Conservation (phyloP, 23 tunicate genomes). For the Styela clava region DNA sequence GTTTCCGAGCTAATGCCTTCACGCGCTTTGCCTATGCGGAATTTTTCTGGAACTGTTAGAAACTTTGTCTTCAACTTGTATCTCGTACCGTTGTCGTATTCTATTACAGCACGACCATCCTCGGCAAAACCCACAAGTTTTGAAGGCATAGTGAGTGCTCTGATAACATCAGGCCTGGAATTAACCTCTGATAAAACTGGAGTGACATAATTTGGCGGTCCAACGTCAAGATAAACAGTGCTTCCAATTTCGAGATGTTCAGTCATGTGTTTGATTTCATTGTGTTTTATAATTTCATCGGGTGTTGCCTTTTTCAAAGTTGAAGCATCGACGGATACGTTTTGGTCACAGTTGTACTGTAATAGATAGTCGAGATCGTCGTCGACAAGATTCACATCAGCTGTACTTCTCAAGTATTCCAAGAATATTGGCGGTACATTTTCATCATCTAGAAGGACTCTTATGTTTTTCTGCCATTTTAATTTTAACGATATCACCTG, state of each 20-base stretch:
- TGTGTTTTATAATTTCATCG: slow-evolving; percentile 11
- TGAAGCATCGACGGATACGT: background rate
- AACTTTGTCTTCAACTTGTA: slow-evolving; percentile 1
- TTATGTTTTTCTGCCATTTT: slow-evolving; percentile 13
- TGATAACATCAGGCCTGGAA: background rate
- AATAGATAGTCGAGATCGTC: slow-evolving; percentile 18
- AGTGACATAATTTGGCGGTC: slow-evolving; percentile 10
- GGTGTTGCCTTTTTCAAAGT: background rate
- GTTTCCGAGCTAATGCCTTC: background rate
- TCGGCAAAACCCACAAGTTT: background rate
- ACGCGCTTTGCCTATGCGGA: background rate
- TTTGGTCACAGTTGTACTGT: background rate
- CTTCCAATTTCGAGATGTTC: slow-evolving; percentile 8
- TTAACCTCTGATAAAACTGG: background rate
- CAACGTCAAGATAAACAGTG: slow-evolving; percentile 15
- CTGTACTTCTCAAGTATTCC: slow-evolving; percentile 25
- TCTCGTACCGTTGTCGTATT: background rate
- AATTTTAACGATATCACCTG: slow-evolving; percentile 12
- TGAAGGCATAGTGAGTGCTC: slow-evolving; percentile 7
- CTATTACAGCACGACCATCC: background rate
- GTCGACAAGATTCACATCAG: background rate
- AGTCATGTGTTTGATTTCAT: background rate
- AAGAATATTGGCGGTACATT: slow-evolving; percentile 5
- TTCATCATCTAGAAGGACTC: background rate
- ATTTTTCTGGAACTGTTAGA: slow-evolving; percentile 16